Percentiles rank a stretch among this genome's conserved stretches.
Conservation (phyloP, 2,797 vertebrate species). For the Dendrocincla fuliginosa region DNA sequence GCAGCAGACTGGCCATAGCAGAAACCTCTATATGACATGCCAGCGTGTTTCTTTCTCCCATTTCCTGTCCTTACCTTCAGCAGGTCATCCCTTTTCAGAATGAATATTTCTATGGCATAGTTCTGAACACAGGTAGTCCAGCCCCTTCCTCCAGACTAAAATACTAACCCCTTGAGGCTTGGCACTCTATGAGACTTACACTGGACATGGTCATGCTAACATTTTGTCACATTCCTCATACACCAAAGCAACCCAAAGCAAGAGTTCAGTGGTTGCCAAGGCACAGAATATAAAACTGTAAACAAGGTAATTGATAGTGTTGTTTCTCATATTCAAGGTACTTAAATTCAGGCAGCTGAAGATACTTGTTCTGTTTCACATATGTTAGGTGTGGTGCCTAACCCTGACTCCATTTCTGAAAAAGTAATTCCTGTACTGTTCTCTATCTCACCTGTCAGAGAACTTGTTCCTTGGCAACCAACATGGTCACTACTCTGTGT, state of each 20-base stretch:
- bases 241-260: background rate
- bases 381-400: background rate
- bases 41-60: background rate
- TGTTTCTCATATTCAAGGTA: background rate
- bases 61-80: background rate
- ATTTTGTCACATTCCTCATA: background rate
- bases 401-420: background rate
- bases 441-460: background rate
- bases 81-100: background rate
- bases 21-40: rapidly evolving
- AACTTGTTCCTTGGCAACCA: background rate
- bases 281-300: background rate
- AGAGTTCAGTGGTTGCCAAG: background rate
- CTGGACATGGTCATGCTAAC: rapidly evolving
- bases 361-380: background rate
- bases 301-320: background rate
- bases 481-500: background rate
- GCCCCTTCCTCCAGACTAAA: background rate
- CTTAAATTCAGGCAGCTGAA: background rate
- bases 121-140: background rate
- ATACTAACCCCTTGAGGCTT: background rate
- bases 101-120: background rate
- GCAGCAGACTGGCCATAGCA: background rate
- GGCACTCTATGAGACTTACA: rapidly evolving
- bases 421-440: background rate